These are phyloP conservation scores for Ephialtes manifestator DNA, from an alignment of 2,888 invertebrate genomes.

Conservation along the genomic window DNA sequence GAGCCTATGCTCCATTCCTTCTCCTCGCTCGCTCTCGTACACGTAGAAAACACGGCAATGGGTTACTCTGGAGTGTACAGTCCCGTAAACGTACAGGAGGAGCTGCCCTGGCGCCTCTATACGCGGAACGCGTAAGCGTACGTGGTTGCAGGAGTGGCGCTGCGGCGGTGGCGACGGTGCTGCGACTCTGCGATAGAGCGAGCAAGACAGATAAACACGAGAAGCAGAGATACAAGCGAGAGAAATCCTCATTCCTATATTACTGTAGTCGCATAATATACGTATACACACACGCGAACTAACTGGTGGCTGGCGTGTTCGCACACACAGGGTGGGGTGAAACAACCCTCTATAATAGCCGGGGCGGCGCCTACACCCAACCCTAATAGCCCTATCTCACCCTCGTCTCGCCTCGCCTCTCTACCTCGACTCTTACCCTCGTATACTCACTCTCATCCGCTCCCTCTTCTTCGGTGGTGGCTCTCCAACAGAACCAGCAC, in stretches of 20 bases:
- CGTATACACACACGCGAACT: not conserved
- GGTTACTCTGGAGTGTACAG: slow-evolving; percentile 18
- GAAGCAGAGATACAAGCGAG: slow-evolving; percentile 58
- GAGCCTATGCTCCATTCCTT: slow-evolving; percentile 39
- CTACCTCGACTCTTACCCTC: slow-evolving; percentile 71
- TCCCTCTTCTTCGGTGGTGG: slow-evolving; percentile 46
- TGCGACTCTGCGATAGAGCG: slow-evolving; percentile 20
- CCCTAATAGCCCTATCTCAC: slow-evolving; percentile 85
- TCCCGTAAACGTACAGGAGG: slow-evolving; percentile 48
- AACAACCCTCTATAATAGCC: slow-evolving; percentile 86
- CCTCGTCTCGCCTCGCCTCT: slow-evolving; percentile 78
- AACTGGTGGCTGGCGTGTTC: slow-evolving; percentile 47
- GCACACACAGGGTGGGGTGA: slow-evolving; percentile 76
- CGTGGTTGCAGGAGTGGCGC: slow-evolving; percentile 65
- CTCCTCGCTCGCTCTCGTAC: slow-evolving; percentile 38
- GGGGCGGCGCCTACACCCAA: slow-evolving; percentile 85
- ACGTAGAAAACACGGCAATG: slow-evolving; percentile 49
- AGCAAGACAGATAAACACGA: not conserved
- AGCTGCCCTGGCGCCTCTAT: slow-evolving; percentile 33
- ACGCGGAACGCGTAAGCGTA: slow-evolving; percentile 53
- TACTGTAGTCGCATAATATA: slow-evolving; percentile 41
- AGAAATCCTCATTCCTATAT: slow-evolving; percentile 43
- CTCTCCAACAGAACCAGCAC: slow-evolving; percentile 34
- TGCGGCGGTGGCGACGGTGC: slow-evolving; percentile 59
- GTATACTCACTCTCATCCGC: slow-evolving; percentile 61